These are phyloP conservation scores for Crax fasciolata DNA, from an alignment of 2,797 vertebrate species.

Conservation along the genomic window DNA sequence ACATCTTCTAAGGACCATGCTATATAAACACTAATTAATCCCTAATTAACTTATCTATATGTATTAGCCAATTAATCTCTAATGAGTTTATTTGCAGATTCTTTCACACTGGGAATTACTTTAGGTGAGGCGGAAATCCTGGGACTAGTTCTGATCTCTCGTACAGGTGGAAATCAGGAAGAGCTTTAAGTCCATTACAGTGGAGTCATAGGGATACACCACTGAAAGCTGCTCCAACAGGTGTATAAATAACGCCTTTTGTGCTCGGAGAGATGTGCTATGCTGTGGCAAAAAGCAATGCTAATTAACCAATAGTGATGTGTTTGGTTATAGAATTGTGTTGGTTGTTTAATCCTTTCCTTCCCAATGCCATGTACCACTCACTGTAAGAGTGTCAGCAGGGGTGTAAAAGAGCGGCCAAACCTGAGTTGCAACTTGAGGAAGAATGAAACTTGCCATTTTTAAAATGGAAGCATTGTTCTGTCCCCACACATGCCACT, in stretches of 20 bases:
- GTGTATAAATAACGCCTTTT: constrained; percentile 25
- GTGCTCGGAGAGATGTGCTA: constrained; percentile 12
- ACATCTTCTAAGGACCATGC: constrained; percentile 50
- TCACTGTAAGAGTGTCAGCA: neutral
- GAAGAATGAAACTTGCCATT: neutral
- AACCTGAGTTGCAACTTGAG: neutral
- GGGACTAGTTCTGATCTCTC: constrained; percentile 45
- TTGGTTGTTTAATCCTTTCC: neutral
- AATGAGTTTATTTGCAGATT: constrained; percentile 73
- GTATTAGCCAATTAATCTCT: constrained; percentile 71
- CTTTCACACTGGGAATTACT: constrained; percentile 54
- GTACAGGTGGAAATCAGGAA: constrained; percentile 27
- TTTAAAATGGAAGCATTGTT: neutral
- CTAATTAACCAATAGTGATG: neutral
- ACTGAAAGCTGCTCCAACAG: constrained; percentile 40
- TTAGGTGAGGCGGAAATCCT: constrained; percentile 47
- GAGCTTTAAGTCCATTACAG: neutral
- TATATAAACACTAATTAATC: constrained; percentile 67
- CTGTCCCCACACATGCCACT: neutral
- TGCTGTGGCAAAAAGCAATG: neutral
- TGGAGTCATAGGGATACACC: neutral
- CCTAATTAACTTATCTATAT: constrained; percentile 70
- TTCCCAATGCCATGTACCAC: neutral
- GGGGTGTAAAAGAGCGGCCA: neutral
- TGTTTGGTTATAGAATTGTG: neutral